Conservation (phyloP, 2,113 vertebrate genomes). For the Burhinus bistriatus region DNA sequence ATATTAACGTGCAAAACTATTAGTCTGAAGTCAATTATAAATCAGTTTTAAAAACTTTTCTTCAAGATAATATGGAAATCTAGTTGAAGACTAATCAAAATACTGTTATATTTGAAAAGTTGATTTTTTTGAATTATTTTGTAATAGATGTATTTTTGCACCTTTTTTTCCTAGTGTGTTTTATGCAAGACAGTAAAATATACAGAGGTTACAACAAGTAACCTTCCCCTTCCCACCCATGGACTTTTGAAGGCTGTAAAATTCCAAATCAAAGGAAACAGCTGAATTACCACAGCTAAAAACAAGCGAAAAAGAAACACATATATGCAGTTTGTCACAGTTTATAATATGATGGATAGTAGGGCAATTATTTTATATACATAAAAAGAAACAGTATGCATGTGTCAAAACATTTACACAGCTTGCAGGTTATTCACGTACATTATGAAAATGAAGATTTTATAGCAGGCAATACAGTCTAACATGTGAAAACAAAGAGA, state of each 20-base stretch:
- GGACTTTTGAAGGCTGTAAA: not conserved
- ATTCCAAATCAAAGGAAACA: not conserved
- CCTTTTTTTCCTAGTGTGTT: not conserved
- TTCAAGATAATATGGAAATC: not conserved
- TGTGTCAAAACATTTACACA: conserved; percentile 31
- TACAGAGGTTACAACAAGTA: not conserved
- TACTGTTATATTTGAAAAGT: not conserved
- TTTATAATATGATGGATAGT: not conserved
- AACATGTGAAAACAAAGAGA: not conserved
- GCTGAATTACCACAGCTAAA: not conserved
- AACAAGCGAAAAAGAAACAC: not conserved
- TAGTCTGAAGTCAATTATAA: not conserved
- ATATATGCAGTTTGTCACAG: not conserved
- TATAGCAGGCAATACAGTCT: not conserved
- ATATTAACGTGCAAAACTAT: not conserved
- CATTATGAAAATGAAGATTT: conserved; percentile 7
- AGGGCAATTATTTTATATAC: conserved; percentile 21
- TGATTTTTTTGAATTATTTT: not conserved
- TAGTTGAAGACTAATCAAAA: not conserved
- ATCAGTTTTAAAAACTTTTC: not conserved
- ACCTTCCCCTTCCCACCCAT: not conserved
- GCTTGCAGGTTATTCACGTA: not conserved
- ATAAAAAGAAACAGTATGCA: not conserved
- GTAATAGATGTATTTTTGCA: not conserved
- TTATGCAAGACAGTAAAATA: not conserved